Evolutionary conservation across 2,888 invertebrate genomes (phyloP).

Genomic region (Argyra leucocephala): DNA sequence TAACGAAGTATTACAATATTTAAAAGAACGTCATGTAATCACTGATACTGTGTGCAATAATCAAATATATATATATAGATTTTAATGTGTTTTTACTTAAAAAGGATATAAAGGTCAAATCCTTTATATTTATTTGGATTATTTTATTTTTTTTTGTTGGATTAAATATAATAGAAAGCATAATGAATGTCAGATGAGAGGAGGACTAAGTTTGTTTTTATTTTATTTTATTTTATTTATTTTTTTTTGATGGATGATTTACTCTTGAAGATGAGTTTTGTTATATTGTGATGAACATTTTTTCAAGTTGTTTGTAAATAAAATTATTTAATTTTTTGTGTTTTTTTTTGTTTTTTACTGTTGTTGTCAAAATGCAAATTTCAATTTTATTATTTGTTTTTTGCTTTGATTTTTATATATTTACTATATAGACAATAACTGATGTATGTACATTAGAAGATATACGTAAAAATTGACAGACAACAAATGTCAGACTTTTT

Average conservation of each 20-base stretch:
- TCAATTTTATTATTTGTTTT: conserved; percentile 3
- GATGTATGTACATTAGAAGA: too few relatives aligned
- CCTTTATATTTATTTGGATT: not conserved
- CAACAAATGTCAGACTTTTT: conserved; percentile 23
- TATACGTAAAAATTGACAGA: conserved; percentile 17
- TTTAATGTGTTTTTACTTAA: not conserved
- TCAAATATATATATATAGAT: not conserved
- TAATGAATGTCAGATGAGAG: conserved; percentile 11
- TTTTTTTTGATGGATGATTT: conserved; percentile 21
- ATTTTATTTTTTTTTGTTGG: not conserved
- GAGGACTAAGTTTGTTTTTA: not conserved
- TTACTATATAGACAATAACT: too few relatives aligned
- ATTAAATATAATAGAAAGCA: not conserved
- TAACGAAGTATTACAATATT: not conserved
- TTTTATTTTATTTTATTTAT: not conserved
- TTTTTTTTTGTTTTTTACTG: not conserved
- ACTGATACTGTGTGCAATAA: not conserved
- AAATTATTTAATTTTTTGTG: conserved; percentile 13
- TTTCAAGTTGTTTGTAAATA: conserved; percentile 11
- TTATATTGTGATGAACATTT: conserved; percentile 19
- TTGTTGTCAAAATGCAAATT: conserved; percentile 8
- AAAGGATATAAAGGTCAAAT: not conserved
- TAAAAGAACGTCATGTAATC: not conserved
- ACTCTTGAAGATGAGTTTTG: conserved; percentile 22
- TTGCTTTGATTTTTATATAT: not conserved